Evolutionary conservation across 1,140 invertebrate species (phyloP), one percentile per base, ranked within the genome.

Genomic region (Rhyacophila brunnea): DNA sequence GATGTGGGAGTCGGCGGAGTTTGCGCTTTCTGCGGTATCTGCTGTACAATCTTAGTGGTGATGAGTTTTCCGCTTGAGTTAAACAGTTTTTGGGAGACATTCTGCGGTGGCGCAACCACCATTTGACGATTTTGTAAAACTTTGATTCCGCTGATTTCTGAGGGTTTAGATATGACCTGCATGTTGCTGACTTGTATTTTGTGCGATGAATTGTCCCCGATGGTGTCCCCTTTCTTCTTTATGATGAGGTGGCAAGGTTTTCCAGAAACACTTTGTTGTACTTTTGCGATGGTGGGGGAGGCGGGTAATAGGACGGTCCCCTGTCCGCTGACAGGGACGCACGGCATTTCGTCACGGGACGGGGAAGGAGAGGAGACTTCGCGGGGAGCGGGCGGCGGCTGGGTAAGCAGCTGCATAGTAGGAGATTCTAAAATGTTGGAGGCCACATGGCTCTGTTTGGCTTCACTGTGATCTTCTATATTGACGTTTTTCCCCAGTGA

Each of bases 161-260:
- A 43, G 0, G 74, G 68, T 59, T 78, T 78, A 47, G 77, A 74
- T 66, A 79, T 59, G 32, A 78, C 68, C 69, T 77, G 77, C 18
- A 74, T 65, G 46, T 76, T 75, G 2, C 70, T 68, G 62, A 74
- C 71, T 68, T 73, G 72, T 67, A 74, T 67, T 71, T 77, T 79
- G 59, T 52, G 56, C 6, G 55, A 43, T 1, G 35, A 48, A 10
- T 49, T 51, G 19, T 74, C 75, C 43, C 77, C 74, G 13, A 62
- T 14, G 10, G 63, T 42, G 14, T 67, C 60, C 1, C 72, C 69
- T 11, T 72, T 70, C 35, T 74, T 78, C 48, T 75, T 78, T 28
- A 78, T 71, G 19, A 79, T 70, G 14, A 77, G 66, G 48, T 79
- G 76, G 53, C 70, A 74, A 15, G 75, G 69, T 52, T 78, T 79